These are phyloP conservation scores for Portunus trituberculatus DNA, from an alignment of 1,140 invertebrate genomes.

Conservation along the genomic window DNA sequence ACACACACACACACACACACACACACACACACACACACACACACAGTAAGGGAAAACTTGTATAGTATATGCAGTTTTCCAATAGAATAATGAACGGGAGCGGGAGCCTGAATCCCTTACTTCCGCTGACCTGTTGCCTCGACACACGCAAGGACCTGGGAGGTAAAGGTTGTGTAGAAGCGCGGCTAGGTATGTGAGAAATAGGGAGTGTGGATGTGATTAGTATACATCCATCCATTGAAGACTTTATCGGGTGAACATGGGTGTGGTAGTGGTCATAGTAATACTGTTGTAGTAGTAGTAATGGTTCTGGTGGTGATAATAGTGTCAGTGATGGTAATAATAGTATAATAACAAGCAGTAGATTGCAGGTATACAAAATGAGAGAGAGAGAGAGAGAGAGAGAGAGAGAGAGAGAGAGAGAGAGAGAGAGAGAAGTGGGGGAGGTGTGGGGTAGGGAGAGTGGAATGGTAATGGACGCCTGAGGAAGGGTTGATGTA, in stretches of 20 bases:
- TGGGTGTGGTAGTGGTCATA: background rate
- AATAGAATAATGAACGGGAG: background rate
- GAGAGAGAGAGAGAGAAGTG: too few species aligned
- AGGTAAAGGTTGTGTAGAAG: background rate
- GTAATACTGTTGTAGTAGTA: background rate
- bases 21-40: conserved; percentile 46
- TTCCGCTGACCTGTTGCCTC: background rate
- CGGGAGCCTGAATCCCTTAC: background rate
- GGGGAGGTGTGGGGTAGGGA: too few species aligned
- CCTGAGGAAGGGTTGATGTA: too few species aligned
- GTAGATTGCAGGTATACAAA: too few species aligned
- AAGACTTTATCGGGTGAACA: background rate
- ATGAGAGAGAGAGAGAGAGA: too few species aligned
- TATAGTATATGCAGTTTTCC: background rate
- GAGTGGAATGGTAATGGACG: too few species aligned
- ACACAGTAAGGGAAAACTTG: conserved; percentile 25
- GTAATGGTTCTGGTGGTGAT: background rate
- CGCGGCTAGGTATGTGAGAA: background rate
- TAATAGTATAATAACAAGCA: too few species aligned
- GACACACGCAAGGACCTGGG: background rate
- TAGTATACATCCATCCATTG: background rate
- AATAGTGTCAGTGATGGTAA: background rate
- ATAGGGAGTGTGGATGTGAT: background rate
- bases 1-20: conserved; percentile 42
- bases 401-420: too few species aligned